Conservation (phyloP, 2,888 invertebrate genomes). For the Drosophila tanythrix region DNA sequence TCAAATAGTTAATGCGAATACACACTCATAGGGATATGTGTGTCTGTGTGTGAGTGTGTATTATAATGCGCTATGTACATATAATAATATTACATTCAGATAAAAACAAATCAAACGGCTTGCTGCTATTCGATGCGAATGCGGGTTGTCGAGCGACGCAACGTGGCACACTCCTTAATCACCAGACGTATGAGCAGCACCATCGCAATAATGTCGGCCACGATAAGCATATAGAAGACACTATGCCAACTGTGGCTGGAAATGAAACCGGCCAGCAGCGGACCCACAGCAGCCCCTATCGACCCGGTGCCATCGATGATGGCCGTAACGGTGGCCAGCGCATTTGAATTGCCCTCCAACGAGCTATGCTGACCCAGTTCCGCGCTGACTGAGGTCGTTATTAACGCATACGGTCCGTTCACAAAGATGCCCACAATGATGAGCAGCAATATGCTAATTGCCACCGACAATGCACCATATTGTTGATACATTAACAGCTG, state of each 20-base stretch:
- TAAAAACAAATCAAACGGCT: constrained; percentile 25
- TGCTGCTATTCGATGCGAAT: constrained; percentile 81
- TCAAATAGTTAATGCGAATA: constrained; percentile 31
- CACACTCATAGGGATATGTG: constrained; percentile 12
- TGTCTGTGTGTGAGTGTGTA: not conserved
- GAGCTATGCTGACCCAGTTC: constrained; percentile 95
- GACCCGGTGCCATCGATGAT: constrained; percentile 98
- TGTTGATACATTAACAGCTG: constrained; percentile 93
- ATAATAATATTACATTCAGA: constrained; percentile 25
- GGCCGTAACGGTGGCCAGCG: constrained; percentile 98
- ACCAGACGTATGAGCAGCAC: constrained; percentile 88
- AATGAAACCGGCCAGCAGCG: constrained; percentile 93
- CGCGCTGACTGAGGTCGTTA: constrained; percentile 98
- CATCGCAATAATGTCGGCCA: constrained; percentile 91
- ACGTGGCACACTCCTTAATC: constrained; percentile 84
- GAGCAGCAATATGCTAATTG: constrained; percentile 89
- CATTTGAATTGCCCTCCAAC: constrained; percentile 93
- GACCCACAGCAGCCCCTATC: constrained; percentile 94
- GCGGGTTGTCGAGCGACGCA: constrained; percentile 73
- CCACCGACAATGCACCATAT: constrained; percentile 88
- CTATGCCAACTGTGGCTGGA: constrained; percentile 91
- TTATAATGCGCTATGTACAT: constrained; percentile 37
- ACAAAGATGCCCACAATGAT: constrained; percentile 92
- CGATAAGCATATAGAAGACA: constrained; percentile 96
- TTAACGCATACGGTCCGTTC: constrained; percentile 98